Evolutionary conservation across 2,113 vertebrate species (phyloP).

Genomic region (Scopus umbretta): DNA sequence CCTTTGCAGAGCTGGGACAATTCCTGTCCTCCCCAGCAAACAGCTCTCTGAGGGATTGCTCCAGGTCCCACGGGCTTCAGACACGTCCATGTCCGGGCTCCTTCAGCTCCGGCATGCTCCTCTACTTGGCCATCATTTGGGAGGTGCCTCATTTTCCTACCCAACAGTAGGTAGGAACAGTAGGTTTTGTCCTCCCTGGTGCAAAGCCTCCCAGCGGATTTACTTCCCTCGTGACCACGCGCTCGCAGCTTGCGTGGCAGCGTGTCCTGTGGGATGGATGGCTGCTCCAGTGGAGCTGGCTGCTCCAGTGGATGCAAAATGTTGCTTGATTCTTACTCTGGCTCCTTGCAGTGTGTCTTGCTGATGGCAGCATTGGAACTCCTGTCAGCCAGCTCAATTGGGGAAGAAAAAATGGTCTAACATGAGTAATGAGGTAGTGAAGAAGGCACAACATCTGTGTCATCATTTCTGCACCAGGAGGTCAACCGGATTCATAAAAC

Average conservation of each 20-base stretch:
- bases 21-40: background rate
- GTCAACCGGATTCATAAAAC: constrained; percentile 68
- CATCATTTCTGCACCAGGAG: constrained; percentile 71
- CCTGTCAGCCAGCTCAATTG: background rate
- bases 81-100: rapidly evolving
- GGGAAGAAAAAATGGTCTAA: background rate
- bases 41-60: background rate
- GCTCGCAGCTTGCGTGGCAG: rapidly evolving
- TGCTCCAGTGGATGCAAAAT: background rate
- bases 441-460: constrained; percentile 58
- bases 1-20: background rate
- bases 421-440: constrained; percentile 58
- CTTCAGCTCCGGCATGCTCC: background rate
- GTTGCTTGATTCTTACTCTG: background rate
- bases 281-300: rapidly evolving
- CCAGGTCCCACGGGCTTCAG: rapidly evolving
- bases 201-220: background rate
- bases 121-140: background rate
- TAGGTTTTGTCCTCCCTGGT: background rate
- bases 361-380: background rate
- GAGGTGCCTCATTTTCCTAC: background rate
- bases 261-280: background rate
- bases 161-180: no score
- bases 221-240: rapidly evolving
- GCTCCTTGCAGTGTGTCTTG: background rate